Conservation (phyloP, 2,797 vertebrate species). For the Gadopsis bispinosus region DNA sequence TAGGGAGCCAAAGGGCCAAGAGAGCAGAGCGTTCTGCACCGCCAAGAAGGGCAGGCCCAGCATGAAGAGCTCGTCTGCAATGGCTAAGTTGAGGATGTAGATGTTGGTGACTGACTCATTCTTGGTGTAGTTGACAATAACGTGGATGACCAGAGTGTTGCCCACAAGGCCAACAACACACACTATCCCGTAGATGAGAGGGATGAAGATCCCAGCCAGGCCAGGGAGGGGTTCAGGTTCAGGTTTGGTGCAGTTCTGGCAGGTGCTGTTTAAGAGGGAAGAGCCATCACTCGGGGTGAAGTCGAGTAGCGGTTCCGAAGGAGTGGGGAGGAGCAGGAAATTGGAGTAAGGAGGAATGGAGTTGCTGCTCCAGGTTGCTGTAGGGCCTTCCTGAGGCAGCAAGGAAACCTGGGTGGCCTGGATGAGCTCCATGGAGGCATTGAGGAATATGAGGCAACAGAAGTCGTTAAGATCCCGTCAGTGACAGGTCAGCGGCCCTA, state of each 20-base stretch:
- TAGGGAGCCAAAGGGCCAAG: slow-evolving; percentile 94
- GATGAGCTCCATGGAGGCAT: slow-evolving; percentile 72
- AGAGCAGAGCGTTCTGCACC: slow-evolving; percentile 92
- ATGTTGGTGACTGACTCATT: slow-evolving; percentile 96
- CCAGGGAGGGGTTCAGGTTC: slow-evolving; percentile 57
- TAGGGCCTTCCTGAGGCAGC: slow-evolving; percentile 33
- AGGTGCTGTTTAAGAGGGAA: slow-evolving; percentile 51
- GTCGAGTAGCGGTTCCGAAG: slow-evolving; percentile 43
- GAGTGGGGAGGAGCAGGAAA: slow-evolving; percentile 57
- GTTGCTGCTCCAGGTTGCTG: slow-evolving; percentile 51
- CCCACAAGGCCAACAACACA: slow-evolving; percentile 90
- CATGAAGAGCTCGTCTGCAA: slow-evolving; percentile 96
- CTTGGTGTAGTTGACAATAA: slow-evolving; percentile 91
- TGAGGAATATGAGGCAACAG: background rate
- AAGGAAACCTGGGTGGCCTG: slow-evolving; percentile 50
- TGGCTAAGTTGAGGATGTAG: slow-evolving; percentile 95
- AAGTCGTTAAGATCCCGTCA: slow-evolving; percentile 39
- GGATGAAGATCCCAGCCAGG: slow-evolving; percentile 81
- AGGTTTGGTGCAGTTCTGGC: slow-evolving; percentile 64
- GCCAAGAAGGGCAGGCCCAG: slow-evolving; percentile 94
- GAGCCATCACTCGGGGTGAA: slow-evolving; percentile 20
- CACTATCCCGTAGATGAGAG: slow-evolving; percentile 90
- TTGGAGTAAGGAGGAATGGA: slow-evolving; percentile 54
- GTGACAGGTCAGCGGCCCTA: slow-evolving; percentile 35
- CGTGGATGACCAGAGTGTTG: slow-evolving; percentile 93